Percentiles rank a stretch among this genome's conserved stretches.
Conservation (phyloP, 2,888 invertebrate species). For the Sinopyrophorus schimmeli region DNA sequence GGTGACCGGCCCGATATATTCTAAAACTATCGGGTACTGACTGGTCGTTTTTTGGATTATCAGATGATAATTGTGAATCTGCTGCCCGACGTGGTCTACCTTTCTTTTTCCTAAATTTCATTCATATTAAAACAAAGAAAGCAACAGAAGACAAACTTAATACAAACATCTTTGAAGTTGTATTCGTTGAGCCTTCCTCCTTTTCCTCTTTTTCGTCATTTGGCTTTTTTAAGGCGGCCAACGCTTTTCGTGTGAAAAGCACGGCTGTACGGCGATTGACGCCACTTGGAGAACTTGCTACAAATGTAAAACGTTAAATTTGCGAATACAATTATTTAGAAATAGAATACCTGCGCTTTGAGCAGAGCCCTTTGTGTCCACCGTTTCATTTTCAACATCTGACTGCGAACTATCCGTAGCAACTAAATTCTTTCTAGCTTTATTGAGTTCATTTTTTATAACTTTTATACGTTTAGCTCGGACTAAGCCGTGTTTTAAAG, state of each 20-base stretch:
- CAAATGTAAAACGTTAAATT: constrained; percentile 36
- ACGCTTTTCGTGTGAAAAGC: constrained; percentile 73
- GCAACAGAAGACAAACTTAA: no score
- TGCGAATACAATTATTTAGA: neutral
- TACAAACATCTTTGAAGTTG: no score
- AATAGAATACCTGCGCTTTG: constrained; percentile 21
- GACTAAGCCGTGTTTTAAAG: constrained; percentile 62
- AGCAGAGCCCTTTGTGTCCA: constrained; percentile 33
- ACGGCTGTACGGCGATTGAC: constrained; percentile 77
- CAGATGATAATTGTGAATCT: constrained; percentile 32
- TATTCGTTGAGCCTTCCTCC: constrained; percentile 37
- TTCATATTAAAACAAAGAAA: no score
- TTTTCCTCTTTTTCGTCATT: constrained; percentile 53
- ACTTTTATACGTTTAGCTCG: constrained; percentile 63
- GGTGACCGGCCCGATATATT: constrained; percentile 57
- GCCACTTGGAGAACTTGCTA: constrained; percentile 58
- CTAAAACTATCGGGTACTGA: constrained; percentile 59
- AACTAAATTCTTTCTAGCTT: constrained; percentile 54
- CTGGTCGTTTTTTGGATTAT: constrained; percentile 35
- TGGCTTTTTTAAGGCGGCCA: constrained; percentile 59
- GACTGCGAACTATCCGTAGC: constrained; percentile 52
- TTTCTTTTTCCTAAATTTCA: constrained; percentile 45
- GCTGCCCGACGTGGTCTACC: constrained; percentile 52
- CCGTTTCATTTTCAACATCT: constrained; percentile 47
- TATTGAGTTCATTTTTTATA: constrained; percentile 62